phyloP scores from a whole-genome alignment of 2,113 vertebrate genomes.

The Onychorhynchus coronatus region DNA sequence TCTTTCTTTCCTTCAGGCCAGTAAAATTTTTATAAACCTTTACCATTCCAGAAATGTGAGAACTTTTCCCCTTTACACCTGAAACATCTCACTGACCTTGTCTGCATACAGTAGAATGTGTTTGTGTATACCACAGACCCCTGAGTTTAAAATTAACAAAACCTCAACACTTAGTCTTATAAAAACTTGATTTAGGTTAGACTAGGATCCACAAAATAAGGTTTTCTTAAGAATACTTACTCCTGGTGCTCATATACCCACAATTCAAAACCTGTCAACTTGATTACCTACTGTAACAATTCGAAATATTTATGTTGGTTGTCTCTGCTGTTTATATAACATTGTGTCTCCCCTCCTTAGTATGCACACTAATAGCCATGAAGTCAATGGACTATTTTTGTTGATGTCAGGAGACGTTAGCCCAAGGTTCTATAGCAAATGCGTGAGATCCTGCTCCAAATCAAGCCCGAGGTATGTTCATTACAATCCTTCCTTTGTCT shows the following conservation, averaged over 20 bases:
- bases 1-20: conserved; percentile 3
- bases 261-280: not conserved
- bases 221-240: not conserved
- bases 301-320: not conserved
- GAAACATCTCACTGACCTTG: conserved; percentile 24
- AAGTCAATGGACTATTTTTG: not conserved
- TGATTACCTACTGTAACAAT: not conserved
- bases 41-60: conserved; percentile 30
- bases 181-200: not conserved
- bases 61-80: not conserved
- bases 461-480: not conserved
- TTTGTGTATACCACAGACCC: not conserved
- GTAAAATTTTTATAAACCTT: conserved; percentile 48
- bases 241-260: not conserved
- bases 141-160: not conserved
- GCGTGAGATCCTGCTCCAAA: not conserved
- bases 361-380: not conserved
- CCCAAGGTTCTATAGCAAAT: not conserved
- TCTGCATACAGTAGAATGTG: not conserved
- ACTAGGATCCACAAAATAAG: not conserved
- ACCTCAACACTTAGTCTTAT: not conserved
- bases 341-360: not conserved
- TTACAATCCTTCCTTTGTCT: not conserved
- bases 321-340: not conserved
- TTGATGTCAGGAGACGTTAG: not conserved